Evolutionary conservation across 2,888 invertebrate species (phyloP), one percentile per base, ranked within the genome.

Genomic region (Nemoura dubitans): DNA sequence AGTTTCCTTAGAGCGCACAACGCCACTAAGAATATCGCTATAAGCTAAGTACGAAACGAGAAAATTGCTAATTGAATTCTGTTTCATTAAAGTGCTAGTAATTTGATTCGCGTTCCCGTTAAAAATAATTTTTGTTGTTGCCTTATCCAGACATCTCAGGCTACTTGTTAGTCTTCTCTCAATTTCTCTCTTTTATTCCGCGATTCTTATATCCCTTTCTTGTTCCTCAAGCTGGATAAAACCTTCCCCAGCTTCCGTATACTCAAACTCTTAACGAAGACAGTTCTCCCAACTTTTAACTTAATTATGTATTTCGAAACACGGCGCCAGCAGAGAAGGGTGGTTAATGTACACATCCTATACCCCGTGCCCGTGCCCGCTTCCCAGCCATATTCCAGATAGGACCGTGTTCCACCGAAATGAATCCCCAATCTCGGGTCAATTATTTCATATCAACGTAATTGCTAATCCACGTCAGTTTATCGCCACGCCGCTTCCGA

Each of bases 1-100:
- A 83, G 83, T 83, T 83, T 83, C 36, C 42, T 83, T 25, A n/a
- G 83, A n/a, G n/a, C n/a, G n/a, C n/a, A n/a, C 36, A 25, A 78
- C 78, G 21, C 42, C 16, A 43, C n/a, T 7, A 36, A 83, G 43
- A 42, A 83, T 83, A 83, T 82, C 80, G 26, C 28, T 80, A n/a
- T 36, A 42, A 83, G 83, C 42, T 83, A 83, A 83, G 83, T 83
- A 83, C 86, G 87, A 87, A 87, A 88, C 88, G 85, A 84, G 88
- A 88, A 88, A 88, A 88, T 86, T 86, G 85, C 88, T 88, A 88
- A 88, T 88, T 88, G 87, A 88, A 88, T 88, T 87, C 82, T 87
- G 88, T 88, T 88, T 88, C 88, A 88, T 88, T 88, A 88, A 88
- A 87, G 87, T 88, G 86, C 85, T 86, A 86, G 88, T 88, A 88